Base-by-base conservation (phyloP, 2,113 vertebrate species). In the Entomyzon cyanotis region DNA sequence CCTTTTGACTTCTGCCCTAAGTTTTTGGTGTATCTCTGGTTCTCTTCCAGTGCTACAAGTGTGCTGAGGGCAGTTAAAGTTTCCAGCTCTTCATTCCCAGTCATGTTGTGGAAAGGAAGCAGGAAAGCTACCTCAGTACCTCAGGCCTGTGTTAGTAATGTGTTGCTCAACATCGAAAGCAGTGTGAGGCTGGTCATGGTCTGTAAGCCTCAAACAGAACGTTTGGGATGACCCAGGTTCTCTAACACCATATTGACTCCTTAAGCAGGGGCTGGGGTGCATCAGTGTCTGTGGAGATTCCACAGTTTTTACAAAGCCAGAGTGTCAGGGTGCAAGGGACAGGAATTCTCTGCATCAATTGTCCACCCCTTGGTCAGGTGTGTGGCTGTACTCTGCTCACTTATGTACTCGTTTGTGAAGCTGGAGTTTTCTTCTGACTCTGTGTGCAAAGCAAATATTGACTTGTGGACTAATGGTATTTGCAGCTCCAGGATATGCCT, bases 381-480 rank as follows among this genome's bases (percentile, higher is more conserved):
- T 55, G 44, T 59, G 67, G 23, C 78, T 83, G 59, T 1, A 20
- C 41, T 85, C 44, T 56, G 46, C 63, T 96, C 56, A 5, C 11
- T 41, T 62, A 30, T 0, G 4, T 42, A 5, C 15, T 47, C 46
- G 53, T 42, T 80, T 88, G 81, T 58, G 62, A 77, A 82, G 84
- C 59, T 77, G 49, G 39, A 64, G 87, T 58, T 97, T 91, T 86
- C 53, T 87, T 86, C 69, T 89, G 68, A 33, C 52, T 84, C 47
- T 82, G 37, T 2, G 5, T 62, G 67, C 90, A 96, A 68, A 95
- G 84, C 76, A 97, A 98, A 97, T 97, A 97, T 92, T 97, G 95
- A 97, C 96, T 95, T 13, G 15, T 50, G 91, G 74, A 90, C 88
- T 90, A 70, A 81, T 74, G 87, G 94, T 53, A 85, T 89, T 67